A percentile compares a stretch with the other conserved stretches of the same genome.
These are phyloP conservation scores for Channa striata DNA, from an alignment of 2,797 vertebrate species.

Conservation along the genomic window DNA sequence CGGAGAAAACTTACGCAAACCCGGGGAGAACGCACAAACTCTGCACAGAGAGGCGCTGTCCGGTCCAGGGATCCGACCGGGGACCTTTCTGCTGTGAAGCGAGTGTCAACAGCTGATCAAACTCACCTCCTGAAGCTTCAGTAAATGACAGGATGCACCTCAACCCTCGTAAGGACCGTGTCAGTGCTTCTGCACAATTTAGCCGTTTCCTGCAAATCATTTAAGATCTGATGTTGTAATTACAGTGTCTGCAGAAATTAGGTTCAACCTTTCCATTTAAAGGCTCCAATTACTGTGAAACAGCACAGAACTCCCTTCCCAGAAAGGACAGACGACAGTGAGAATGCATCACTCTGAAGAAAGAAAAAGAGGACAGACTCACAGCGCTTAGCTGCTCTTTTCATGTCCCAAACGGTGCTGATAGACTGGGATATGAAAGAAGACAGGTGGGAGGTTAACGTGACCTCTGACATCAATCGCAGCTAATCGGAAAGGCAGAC, in stretches of 20 bases:
- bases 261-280: not conserved
- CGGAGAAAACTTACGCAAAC: too few species aligned
- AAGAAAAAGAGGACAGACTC: not conserved
- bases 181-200: too few species aligned
- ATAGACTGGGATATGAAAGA: not conserved
- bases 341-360: not conserved
- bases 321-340: not conserved
- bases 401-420: slow-evolving; percentile 5
- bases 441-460: not conserved
- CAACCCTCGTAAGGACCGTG: too few species aligned
- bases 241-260: slow-evolving; percentile 27
- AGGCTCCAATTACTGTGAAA: slow-evolving; percentile 28
- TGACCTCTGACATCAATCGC: slow-evolving; percentile 24
- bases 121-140: too few species aligned
- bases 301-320: slow-evolving; percentile 25
- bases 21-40: too few species aligned
- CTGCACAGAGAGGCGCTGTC: too few species aligned
- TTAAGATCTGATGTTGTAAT: not conserved
- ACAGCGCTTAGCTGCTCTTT: not conserved
- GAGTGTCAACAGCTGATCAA: too few species aligned
- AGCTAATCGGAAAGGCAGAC: not conserved
- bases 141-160: too few species aligned
- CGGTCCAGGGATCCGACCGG: too few species aligned
- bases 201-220: too few species aligned
- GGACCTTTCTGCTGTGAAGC: too few species aligned